A percentile compares a stretch with the other conserved stretches of the same genome.
phyloP scores from a whole-genome alignment of 2,797 vertebrate genomes.

The Mormyrops attenuatus region DNA sequence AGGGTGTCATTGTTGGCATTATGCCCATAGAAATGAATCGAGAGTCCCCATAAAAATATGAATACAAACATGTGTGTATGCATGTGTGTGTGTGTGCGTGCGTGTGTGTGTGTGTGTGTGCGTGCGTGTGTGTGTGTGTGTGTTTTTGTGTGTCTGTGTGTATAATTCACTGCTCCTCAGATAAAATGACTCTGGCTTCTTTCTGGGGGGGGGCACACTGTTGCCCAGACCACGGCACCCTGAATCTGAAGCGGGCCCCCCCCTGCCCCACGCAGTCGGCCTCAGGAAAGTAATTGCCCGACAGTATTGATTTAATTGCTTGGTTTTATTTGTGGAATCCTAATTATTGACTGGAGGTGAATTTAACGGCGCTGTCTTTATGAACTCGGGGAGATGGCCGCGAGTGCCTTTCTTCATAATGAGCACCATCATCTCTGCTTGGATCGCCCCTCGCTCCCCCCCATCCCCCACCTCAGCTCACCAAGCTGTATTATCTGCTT shows the following conservation, averaged over 20 bases:
- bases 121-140: background rate
- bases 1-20: background rate
- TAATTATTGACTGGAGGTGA: constrained; percentile 99
- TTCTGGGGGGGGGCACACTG: constrained; percentile 31
- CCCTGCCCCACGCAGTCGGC: constrained; percentile 78
- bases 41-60: background rate
- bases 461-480: constrained; percentile 74
- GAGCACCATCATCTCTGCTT: constrained; percentile 80
- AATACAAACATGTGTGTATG: background rate
- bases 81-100: too few species aligned
- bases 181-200: constrained; percentile 57
- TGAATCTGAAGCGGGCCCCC: constrained; percentile 78
- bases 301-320: constrained; percentile 99
- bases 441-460: constrained; percentile 88
- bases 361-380: constrained; percentile 95
- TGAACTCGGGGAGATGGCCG: constrained; percentile 89
- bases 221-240: constrained; percentile 47
- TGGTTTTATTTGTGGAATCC: constrained; percentile 98
- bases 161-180: constrained; percentile 37
- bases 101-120: background rate
- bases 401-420: constrained; percentile 84
- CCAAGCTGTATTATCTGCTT: constrained; percentile 83
- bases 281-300: constrained; percentile 71
- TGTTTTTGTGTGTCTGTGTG: background rate
- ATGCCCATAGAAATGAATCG: background rate